These are phyloP conservation scores for Macrotrachela quadricornifera DNA, from an alignment of 1,140 invertebrate genomes.

Conservation along the genomic window DNA sequence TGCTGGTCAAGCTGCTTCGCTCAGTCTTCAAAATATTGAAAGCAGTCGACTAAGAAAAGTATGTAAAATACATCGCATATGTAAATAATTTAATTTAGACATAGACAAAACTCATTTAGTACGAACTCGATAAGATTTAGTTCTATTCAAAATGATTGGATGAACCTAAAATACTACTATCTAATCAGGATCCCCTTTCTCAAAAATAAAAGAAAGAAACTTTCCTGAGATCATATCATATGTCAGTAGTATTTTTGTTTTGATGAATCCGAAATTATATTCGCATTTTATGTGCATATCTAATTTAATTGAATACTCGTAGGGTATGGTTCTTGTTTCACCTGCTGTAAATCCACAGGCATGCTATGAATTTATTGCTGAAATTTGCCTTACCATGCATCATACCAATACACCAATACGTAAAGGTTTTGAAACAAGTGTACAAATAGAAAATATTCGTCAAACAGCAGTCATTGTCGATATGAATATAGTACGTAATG, in stretches of 20 bases:
- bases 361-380: conserved; percentile 40
- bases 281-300: neutral
- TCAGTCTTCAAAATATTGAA: conserved; percentile 45
- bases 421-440: conserved; percentile 69
- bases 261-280: neutral
- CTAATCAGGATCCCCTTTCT: no score
- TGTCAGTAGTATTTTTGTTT: no score
- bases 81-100: no score
- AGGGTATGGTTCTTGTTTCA: conserved; percentile 30
- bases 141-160: no score
- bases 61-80: no score
- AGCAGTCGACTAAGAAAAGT: conserved; percentile 40
- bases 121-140: no score
- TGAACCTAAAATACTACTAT: no score
- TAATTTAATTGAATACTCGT: conserved; percentile 9
- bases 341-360: conserved; percentile 17
- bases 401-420: conserved; percentile 56
- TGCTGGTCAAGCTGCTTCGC: conserved; percentile 68
- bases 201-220: no score
- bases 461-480: conserved; percentile 57
- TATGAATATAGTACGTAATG: conserved; percentile 20
- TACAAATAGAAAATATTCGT: conserved; percentile 76
- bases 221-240: no score
- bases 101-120: no score
- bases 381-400: conserved; percentile 61